A percentile compares a stretch with the other conserved stretches of the same genome.
These are phyloP conservation scores for Triops longicaudatus DNA, from an alignment of 1,140 invertebrate species.

Conservation along the genomic window DNA sequence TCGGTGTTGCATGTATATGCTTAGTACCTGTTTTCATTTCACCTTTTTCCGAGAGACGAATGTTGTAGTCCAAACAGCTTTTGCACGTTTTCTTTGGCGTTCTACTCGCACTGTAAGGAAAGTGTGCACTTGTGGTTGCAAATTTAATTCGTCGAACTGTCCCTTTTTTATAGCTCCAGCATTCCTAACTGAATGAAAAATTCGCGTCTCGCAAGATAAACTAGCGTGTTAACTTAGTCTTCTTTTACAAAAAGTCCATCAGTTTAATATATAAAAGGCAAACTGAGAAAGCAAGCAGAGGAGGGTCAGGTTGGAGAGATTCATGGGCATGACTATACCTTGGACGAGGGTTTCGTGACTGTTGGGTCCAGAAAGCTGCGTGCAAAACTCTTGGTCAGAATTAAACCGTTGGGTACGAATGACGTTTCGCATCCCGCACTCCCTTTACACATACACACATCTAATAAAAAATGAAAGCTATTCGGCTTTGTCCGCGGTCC, in stretches of 20 bases:
- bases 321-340: not conserved
- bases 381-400: not conserved
- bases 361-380: not conserved
- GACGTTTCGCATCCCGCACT: not conserved
- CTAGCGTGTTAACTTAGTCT: not conserved
- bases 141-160: not conserved
- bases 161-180: not conserved
- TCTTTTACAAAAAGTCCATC: not conserved
- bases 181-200: not conserved
- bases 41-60: no score
- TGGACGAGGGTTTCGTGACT: not conserved
- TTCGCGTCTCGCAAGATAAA: not conserved
- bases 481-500: conserved; percentile 5
- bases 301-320: not conserved
- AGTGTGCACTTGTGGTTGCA: not conserved
- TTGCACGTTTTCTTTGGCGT: not conserved
- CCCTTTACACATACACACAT: no score
- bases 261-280: not conserved
- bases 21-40: no score
- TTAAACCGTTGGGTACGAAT: not conserved
- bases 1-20: no score
- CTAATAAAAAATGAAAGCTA: not conserved
- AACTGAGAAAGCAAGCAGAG: not conserved
- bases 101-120: not conserved
- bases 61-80: not conserved